Conservation (phyloP, 2,797 vertebrate genomes). For the Poecile montanus region DNA sequence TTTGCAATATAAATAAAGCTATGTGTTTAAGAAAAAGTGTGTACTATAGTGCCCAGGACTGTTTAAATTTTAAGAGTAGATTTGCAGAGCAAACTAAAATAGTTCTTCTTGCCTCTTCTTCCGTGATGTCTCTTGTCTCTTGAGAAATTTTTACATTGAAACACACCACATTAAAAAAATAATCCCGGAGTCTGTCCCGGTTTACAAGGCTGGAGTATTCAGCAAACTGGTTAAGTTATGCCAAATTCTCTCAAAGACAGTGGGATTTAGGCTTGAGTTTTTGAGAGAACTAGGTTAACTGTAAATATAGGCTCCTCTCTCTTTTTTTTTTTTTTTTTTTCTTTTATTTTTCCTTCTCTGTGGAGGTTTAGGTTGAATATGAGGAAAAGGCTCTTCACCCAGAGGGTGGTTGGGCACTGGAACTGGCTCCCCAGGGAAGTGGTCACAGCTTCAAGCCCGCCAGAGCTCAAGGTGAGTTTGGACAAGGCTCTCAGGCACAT, state of each 20-base stretch:
- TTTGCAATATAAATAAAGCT: neutral
- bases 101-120: neutral
- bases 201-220: neutral
- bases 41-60: neutral
- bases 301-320: neutral
- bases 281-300: neutral
- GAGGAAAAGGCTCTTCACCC: neutral
- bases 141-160: neutral
- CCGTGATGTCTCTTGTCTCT: neutral
- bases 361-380: neutral
- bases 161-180: neutral
- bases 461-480: neutral
- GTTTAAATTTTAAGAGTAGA: neutral
- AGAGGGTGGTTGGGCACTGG: neutral
- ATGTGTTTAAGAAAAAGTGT: neutral
- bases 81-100: neutral
- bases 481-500: too few species aligned
- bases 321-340: too few species aligned
- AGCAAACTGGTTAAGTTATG: neutral
- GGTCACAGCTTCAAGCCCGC: neutral
- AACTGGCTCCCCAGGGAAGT: neutral
- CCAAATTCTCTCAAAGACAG: neutral
- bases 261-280: neutral
- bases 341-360: fast-evolving
- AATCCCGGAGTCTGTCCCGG: neutral